Percentiles rank a stretch among this genome's conserved stretches.
Conservation (phyloP, 1,140 invertebrate species). For the Zaprionus tsacasi region DNA sequence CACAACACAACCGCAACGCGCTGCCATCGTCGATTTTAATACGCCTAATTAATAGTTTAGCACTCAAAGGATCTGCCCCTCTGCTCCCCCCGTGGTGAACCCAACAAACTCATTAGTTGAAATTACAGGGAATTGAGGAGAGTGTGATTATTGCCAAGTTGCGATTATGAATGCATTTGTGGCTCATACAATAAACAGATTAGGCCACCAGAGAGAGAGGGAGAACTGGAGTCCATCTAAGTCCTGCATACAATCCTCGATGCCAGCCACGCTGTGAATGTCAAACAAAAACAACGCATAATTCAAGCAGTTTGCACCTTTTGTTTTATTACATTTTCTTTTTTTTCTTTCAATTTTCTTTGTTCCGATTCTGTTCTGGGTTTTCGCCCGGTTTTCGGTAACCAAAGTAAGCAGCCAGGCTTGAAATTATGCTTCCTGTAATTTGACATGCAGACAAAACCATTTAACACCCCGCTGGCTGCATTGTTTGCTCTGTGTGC, state of each 20-base stretch:
- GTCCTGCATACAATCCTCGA: background rate
- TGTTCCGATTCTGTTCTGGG: conserved; percentile 38
- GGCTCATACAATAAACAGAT: background rate
- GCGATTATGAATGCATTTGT: background rate
- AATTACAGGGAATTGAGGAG: conserved; percentile 14
- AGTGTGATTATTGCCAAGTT: background rate
- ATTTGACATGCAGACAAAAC: conserved; percentile 82
- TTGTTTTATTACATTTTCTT: conserved; percentile 48
- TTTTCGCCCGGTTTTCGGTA: conserved; percentile 37
- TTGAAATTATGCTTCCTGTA: conserved; percentile 82
- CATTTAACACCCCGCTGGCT: conserved; percentile 78
- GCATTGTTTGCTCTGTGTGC: conserved; percentile 65
- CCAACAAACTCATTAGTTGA: conserved; percentile 50
- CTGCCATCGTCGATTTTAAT: conserved; percentile 73
- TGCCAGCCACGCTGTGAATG: background rate
- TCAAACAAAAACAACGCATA: conserved; percentile 54
- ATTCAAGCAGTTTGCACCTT: conserved; percentile 67
- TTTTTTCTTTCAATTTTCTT: conserved; percentile 32
- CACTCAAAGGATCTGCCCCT: conserved; percentile 40
- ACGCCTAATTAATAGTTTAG: conserved; percentile 74
- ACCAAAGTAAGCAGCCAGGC: conserved; percentile 66
- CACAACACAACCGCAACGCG: conserved; percentile 61
- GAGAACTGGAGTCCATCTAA: background rate
- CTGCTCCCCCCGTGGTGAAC: conserved; percentile 23
- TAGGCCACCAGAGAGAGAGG: too few species aligned